phyloP scores from a whole-genome alignment of 2,113 vertebrate genomes.

The Lophotis ruficrista region DNA sequence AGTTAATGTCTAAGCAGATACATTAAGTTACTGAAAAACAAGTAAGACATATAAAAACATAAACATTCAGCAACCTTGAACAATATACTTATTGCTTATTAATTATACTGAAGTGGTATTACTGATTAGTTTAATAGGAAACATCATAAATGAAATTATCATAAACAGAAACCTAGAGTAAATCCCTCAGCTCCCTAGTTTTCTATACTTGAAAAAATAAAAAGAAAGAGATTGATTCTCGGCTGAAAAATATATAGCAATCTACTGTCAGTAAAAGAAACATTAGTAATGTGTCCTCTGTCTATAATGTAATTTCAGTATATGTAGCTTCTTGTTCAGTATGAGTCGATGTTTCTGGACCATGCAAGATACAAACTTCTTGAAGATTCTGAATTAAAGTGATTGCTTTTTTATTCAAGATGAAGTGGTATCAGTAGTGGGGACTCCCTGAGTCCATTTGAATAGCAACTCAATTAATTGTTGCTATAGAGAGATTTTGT shows the following conservation, averaged over 20 bases:
- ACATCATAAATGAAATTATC: not conserved
- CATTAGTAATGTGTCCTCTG: not conserved
- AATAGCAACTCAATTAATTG: not conserved
- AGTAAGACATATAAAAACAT: not conserved
- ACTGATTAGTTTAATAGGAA: constrained; percentile 37
- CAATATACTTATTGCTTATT: constrained; percentile 43
- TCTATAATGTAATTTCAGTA: not conserved
- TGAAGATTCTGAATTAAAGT: not conserved
- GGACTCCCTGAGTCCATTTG: not conserved
- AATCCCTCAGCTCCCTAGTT: not conserved
- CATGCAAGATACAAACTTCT: not conserved
- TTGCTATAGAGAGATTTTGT: not conserved
- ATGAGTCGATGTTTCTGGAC: not conserved
- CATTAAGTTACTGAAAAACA: not conserved
- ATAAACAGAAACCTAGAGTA: constrained; percentile 1
- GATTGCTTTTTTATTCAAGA: not conserved
- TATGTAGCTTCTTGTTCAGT: not conserved
- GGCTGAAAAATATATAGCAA: not conserved
- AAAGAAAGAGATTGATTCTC: not conserved
- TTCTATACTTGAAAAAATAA: not conserved
- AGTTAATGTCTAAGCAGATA: not conserved
- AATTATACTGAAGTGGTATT: constrained; percentile 27
- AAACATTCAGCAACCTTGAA: constrained; percentile 18
- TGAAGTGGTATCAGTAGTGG: not conserved
- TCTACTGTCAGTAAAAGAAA: not conserved